Conservation (phyloP, 2,797 vertebrate genomes). For the Falco berigora region DNA sequence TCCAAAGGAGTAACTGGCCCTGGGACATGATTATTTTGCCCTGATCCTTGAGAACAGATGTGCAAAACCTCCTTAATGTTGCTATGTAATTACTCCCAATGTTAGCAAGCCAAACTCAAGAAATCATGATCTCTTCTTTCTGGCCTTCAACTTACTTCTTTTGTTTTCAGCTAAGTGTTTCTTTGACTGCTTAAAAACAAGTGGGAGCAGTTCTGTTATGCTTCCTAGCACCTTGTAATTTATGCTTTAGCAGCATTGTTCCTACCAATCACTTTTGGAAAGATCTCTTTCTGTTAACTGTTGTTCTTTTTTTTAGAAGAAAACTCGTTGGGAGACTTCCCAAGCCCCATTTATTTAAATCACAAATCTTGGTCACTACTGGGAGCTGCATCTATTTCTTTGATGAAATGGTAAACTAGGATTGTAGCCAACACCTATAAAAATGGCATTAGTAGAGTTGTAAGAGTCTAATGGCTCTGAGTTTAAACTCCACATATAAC, state of each 20-base stretch:
- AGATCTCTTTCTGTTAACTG: not conserved
- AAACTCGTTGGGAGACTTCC: constrained; percentile 12
- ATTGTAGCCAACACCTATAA: constrained; percentile 62
- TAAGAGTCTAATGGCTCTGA: constrained; percentile 60
- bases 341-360: constrained; percentile 34
- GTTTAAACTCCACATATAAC: constrained; percentile 28
- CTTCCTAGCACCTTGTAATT: constrained; percentile 14
- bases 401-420: constrained; percentile 63
- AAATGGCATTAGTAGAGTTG: constrained; percentile 63
- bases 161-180: not conserved
- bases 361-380: constrained; percentile 43
- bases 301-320: not conserved
- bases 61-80: not conserved
- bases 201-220: not conserved
- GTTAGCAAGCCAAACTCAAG: not conserved
- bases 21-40: not conserved
- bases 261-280: not conserved
- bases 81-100: not conserved
- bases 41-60: not conserved
- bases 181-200: not conserved
- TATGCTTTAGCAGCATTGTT: not conserved
- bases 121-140: not conserved
- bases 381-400: constrained; percentile 41
- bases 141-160: not conserved
- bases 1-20: not conserved